These are phyloP conservation scores for Platichthys stellatus DNA, from an alignment of 2,113 vertebrate species.

Conservation along the genomic window DNA sequence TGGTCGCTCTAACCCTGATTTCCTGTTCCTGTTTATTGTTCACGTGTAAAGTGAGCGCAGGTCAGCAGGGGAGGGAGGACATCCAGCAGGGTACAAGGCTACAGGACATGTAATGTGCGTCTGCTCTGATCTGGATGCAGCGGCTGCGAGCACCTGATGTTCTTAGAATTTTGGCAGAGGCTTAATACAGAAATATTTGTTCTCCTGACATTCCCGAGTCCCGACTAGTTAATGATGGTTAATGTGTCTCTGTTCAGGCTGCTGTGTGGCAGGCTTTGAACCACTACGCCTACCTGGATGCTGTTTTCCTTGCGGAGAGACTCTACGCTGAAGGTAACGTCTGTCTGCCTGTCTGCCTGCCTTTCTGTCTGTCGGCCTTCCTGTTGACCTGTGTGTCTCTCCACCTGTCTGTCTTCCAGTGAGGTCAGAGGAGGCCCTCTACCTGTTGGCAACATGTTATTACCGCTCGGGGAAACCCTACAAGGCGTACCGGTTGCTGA, in stretches of 20 bases:
- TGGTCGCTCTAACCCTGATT: too few species aligned
- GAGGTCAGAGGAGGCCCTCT: constrained; percentile 92
- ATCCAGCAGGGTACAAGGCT: too few species aligned
- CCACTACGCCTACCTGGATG: constrained; percentile 78
- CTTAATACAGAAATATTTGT: too few species aligned
- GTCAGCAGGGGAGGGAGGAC: too few species aligned
- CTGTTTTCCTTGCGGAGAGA: constrained; percentile 76
- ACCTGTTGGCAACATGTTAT: constrained; percentile 96
- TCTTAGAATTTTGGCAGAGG: too few species aligned
- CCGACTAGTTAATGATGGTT: neutral
- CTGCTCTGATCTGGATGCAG: too few species aligned
- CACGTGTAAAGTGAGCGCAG: too few species aligned
- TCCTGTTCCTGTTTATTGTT: too few species aligned
- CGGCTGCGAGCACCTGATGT: too few species aligned
- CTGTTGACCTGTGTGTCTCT: neutral
- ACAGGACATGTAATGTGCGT: too few species aligned
- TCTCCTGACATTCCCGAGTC: neutral
- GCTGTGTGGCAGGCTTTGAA: constrained; percentile 80
- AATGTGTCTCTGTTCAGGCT: constrained; percentile 55
- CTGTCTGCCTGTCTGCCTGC: constrained; percentile 17
- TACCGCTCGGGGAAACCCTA: constrained; percentile 98
- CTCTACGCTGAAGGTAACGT: constrained; percentile 76
- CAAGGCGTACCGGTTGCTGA: constrained; percentile 95
- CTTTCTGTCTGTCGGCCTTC: neutral
- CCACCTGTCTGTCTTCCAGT: constrained; percentile 36